Evolutionary conservation across 1,140 invertebrate genomes (phyloP), one percentile per base, ranked within the genome.

Genomic region (Coptotermes formosanus): DNA sequence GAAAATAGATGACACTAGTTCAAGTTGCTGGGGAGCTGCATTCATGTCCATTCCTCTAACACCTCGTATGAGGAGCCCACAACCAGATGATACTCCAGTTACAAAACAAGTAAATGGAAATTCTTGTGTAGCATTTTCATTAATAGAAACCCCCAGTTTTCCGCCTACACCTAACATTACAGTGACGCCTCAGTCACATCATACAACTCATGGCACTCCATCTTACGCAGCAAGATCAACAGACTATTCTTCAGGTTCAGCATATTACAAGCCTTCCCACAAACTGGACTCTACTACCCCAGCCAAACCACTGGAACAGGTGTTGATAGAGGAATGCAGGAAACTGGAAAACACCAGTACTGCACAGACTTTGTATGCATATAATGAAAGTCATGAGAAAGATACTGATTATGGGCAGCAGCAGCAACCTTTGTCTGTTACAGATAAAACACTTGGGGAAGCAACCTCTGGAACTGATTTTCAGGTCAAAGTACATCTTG

Each of bases 91-190:
- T 30, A 86, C 85, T 32, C 85, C 85, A 75, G 30, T 82, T 44
- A 86, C 85, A 82, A 86, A 86, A 55, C 44, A n/a, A 3, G 32
- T 48, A 48, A 45, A 44, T 48, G 30, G 82, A 30, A 45, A 82
- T 21, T 32, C 82, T 45, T 25, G 38, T 52, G 82, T 82, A 48
- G 32, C 25, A 48, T 81, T n/a, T 32, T 81, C 75, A 30, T 30
- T 82, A n/a, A 86, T 86, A 75, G n/a, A 82, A 25, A 86, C 85
- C 19, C 85, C 85, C 4, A 81, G 52, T 86, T 86, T 86, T 16
- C 85, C 85, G 16, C 82, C 75, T 16, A 86, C 85, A n/a, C 85
- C 85, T 1, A 82, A 82, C 44, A 86, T 86, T 82, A 16, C 43
- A 48, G 43, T 82, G 38, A 75, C 85, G 23, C 85, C 85, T 30